These are phyloP conservation scores for Heliornis fulica DNA, from an alignment of 2,113 vertebrate species.

Conservation along the genomic window DNA sequence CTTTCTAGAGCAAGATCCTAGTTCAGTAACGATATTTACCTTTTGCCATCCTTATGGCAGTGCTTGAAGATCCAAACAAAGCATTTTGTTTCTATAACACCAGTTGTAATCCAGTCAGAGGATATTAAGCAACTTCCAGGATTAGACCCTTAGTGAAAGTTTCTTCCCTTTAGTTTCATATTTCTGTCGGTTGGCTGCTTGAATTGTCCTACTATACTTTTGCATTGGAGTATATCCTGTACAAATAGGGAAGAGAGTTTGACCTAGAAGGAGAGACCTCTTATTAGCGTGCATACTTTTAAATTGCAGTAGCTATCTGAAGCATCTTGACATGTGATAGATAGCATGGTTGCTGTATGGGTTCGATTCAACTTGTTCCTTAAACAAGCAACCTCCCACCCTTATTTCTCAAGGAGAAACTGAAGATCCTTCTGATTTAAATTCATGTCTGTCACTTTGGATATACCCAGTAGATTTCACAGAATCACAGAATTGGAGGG, in stretches of 20 bases:
- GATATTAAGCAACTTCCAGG: constrained; percentile 6
- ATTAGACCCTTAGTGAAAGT: constrained; percentile 11
- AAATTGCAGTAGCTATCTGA: constrained; percentile 19
- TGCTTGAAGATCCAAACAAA: not conserved
- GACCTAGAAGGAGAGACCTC: constrained; percentile 22
- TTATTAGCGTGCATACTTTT: constrained; percentile 2
- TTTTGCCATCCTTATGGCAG: not conserved
- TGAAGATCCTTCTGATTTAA: not conserved
- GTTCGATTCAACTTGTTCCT: constrained; percentile 19
- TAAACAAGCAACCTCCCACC: constrained; percentile 25
- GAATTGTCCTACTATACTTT: not conserved
- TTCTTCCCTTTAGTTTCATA: not conserved
- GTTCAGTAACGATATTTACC: not conserved
- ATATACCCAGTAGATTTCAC: not conserved
- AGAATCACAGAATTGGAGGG: no score
- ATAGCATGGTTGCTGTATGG: not conserved
- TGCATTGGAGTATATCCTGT: constrained; percentile 4
- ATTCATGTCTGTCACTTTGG: not conserved
- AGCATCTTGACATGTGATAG: constrained; percentile 12
- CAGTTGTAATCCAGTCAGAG: not conserved
- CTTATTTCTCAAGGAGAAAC: constrained; percentile 47
- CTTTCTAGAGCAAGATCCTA: not conserved
- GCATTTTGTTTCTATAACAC: not conserved
- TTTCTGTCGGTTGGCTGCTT: not conserved
- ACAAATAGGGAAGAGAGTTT: constrained; percentile 23